These are phyloP conservation scores for Drosophila nigricruria DNA, from an alignment of 2,888 invertebrate species.

Conservation along the genomic window DNA sequence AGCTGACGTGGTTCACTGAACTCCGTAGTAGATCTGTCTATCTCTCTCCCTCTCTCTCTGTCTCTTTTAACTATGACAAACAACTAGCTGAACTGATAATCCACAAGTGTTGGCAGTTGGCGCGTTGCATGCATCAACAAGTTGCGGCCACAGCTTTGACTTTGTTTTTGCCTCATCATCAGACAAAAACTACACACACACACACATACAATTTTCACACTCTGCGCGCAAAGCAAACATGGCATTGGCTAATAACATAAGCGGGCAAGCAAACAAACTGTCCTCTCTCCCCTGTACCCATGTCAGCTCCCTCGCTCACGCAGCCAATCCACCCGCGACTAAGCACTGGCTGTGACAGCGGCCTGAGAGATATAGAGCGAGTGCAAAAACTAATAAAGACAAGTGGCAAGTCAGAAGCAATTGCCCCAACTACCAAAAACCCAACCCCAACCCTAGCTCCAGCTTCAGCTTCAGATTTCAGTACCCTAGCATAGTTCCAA, in stretches of 20 bases:
- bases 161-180: slow-evolving; percentile 27
- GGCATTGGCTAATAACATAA: slow-evolving; percentile 77
- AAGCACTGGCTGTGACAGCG: slow-evolving; percentile 53
- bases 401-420: slow-evolving; percentile 77
- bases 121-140: slow-evolving; percentile 66
- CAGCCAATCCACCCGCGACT: neutral
- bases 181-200: slow-evolving; percentile 6
- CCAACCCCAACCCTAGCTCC: neutral
- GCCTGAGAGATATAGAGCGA: slow-evolving; percentile 20
- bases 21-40: neutral
- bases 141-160: slow-evolving; percentile 47
- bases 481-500: slow-evolving; percentile 7
- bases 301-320: neutral
- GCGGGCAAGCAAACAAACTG: slow-evolving; percentile 69
- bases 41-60: neutral
- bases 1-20: slow-evolving; percentile 38
- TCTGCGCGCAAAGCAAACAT: slow-evolving; percentile 62
- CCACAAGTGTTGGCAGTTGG: slow-evolving; percentile 44
- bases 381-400: slow-evolving; percentile 79
- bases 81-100: slow-evolving; percentile 44
- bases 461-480: slow-evolving; percentile 9
- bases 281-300: slow-evolving; percentile 1
- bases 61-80: slow-evolving; percentile 38
- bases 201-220: slow-evolving; percentile 66
- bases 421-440: slow-evolving; percentile 35